Percentiles rank a stretch among this genome's conserved stretches.
These are phyloP conservation scores for Frankliniella fusca DNA, from an alignment of 2,888 invertebrate genomes.

Conservation along the genomic window DNA sequence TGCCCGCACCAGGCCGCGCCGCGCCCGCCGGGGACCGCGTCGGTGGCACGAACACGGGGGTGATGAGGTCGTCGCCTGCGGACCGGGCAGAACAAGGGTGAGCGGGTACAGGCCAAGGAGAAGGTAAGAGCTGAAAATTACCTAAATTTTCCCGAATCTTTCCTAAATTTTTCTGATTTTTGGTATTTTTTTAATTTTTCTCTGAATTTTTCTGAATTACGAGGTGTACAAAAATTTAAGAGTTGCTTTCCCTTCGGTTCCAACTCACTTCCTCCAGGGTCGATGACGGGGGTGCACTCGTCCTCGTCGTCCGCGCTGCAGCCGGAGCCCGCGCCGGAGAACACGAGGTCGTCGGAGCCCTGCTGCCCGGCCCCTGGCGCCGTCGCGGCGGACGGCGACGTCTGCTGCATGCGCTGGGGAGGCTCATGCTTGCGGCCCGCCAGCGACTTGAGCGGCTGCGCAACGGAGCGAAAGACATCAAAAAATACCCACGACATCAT, in stretches of 20 bases:
- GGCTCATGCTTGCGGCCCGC: slow-evolving; percentile 64
- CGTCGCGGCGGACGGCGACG: slow-evolving; percentile 45
- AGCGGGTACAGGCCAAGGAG: neutral
- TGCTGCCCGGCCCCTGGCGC: too few relatives aligned
- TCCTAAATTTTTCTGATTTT: too few relatives aligned
- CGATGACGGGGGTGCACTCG: slow-evolving; percentile 79
- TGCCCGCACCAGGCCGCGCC: slow-evolving; percentile 12
- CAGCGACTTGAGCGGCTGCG: slow-evolving; percentile 38
- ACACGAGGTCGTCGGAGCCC: slow-evolving; percentile 83
- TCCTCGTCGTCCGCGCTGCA: slow-evolving; percentile 86
- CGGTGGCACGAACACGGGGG: slow-evolving; percentile 84
- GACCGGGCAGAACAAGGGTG: neutral
- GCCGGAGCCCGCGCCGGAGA: slow-evolving; percentile 87
- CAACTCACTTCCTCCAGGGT: slow-evolving; percentile 68
- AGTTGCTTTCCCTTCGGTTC: slow-evolving; percentile 34
- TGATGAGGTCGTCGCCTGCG: slow-evolving; percentile 86
- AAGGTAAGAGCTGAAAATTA: neutral
- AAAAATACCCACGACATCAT: too few relatives aligned
- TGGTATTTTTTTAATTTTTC: too few relatives aligned
- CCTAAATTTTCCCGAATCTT: too few relatives aligned
- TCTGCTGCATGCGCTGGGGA: slow-evolving; percentile 84
- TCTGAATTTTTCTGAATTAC: too few relatives aligned
- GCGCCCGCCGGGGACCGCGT: slow-evolving; percentile 61
- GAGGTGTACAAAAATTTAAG: too few relatives aligned
- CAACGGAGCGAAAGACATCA: too few relatives aligned